Conservation (phyloP, 2,113 vertebrate species). For the Leptobrachium ailaonicum region DNA sequence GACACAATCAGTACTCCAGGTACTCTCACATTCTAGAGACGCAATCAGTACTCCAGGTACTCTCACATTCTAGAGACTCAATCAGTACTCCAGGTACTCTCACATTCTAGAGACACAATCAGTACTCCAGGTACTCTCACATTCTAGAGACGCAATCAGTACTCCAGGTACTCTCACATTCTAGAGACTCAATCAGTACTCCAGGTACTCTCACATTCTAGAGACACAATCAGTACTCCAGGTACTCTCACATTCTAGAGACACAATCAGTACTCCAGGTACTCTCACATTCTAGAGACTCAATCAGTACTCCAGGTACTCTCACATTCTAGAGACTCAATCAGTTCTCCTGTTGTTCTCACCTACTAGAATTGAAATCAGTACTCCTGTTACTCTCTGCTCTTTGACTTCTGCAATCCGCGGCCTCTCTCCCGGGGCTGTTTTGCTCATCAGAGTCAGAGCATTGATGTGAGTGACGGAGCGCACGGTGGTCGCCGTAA, state of each 20-base stretch:
- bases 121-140: conserved; percentile 90
- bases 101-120: conserved; percentile 90
- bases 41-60: conserved; percentile 87
- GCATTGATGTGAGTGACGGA: conserved; percentile 95
- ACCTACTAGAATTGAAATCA: conserved; percentile 91
- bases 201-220: conserved; percentile 94
- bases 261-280: conserved; percentile 84
- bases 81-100: conserved; percentile 88
- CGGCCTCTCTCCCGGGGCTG: conserved; percentile 90
- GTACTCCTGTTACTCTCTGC: conserved; percentile 88
- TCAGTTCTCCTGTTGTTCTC: conserved; percentile 86
- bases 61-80: conserved; percentile 90
- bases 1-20: conserved; percentile 74
- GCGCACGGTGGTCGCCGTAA: conserved; percentile 87
- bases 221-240: conserved; percentile 83
- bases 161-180: conserved; percentile 92
- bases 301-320: conserved; percentile 75
- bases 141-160: conserved; percentile 85
- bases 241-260: conserved; percentile 94
- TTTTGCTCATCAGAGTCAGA: conserved; percentile 94
- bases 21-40: conserved; percentile 89
- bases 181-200: conserved; percentile 86
- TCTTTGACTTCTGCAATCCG: conserved; percentile 95
- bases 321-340: conserved; percentile 91
- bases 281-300: conserved; percentile 88